Percentiles rank a stretch among this genome's conserved stretches.
phyloP scores from a whole-genome alignment of 2,113 vertebrate species.

The Sminthopsis crassicaudata region DNA sequence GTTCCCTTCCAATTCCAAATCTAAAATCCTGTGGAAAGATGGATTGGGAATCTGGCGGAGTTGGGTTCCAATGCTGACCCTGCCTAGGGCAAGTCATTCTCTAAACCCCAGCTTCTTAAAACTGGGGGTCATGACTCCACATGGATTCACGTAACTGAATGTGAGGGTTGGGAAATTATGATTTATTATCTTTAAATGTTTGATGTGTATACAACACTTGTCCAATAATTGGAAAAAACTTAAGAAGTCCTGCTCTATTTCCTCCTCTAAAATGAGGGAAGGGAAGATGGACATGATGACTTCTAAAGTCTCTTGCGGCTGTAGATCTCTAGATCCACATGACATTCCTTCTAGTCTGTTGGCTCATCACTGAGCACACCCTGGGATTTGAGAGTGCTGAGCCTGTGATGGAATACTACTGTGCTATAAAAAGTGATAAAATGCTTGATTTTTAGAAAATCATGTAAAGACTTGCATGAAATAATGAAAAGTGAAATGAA shows the following conservation, averaged over 20 bases:
- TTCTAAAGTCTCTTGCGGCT: neutral
- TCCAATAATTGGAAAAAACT: too few species aligned
- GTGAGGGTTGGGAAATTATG: too few species aligned
- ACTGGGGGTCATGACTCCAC: too few species aligned
- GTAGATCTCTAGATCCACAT: neutral
- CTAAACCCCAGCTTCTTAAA: too few species aligned
- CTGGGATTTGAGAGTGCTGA: neutral
- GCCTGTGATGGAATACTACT: neutral
- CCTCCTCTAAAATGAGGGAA: neutral
- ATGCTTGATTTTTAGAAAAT: neutral
- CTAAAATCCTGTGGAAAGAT: neutral
- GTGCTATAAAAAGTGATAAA: neutral
- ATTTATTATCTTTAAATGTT: too few species aligned
- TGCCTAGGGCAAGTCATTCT: neutral
- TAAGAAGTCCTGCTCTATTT: neutral
- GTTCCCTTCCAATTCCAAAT: neutral
- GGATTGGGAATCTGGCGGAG: neutral
- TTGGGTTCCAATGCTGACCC: neutral
- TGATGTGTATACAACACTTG: too few species aligned
- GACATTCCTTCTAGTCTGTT: neutral
- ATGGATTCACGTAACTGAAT: too few species aligned
- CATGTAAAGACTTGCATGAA: neutral
- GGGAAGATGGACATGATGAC: neutral
- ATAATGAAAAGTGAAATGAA: neutral
- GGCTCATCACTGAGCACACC: too few species aligned